Evolutionary conservation across 2,888 invertebrate genomes (phyloP), one percentile per base, ranked within the genome.

Genomic region (Glyphotaelius pellucidus): DNA sequence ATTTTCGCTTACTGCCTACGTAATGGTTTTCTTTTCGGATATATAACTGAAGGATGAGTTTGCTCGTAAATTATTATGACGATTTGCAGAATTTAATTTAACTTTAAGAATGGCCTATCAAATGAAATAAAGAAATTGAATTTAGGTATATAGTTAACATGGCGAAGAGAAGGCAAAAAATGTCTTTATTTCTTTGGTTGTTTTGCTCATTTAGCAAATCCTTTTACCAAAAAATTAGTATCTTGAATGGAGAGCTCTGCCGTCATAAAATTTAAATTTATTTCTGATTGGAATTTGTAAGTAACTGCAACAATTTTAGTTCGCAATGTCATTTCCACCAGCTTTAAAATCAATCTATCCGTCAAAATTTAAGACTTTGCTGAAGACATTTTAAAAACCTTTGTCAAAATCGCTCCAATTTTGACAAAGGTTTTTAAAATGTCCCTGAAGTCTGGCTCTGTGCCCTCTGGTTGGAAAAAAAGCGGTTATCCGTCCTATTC

Each of bases 1-100:
- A 83, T 35, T 83, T 67, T 67, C 67, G 67, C 67, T 67, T 67
- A 67, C 67, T 67, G 67, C 67, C 67, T 67, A 67, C 67, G 67
- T n/a, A 9, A 67, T 67, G 67, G 19, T 67, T 67, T 67, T 67
- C 25, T 67, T 67, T 67, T n/a, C 67, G n/a, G 9, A 67, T 67
- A 67, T 67, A 67, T 67, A 25, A 67, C 67, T 25, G 67, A 67
- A n/a, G 67, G 67, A 25, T 67, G 67, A 67, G 25, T 67, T 67
- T 67, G 67, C 9, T 67, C 67, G 67, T 67, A 67, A 67, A 67
- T 67, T 67, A 67, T 67, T 67, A 67, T 67, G 25, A 67, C 67
- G 67, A 67, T 67, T 67, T 67, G 67, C 25, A 67, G 67, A 67
- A 67, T 67, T 67, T 67, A n/a, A 67, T n/a, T 67, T 67, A 67